These are phyloP conservation scores for Elegia similella DNA, from an alignment of 2,888 invertebrate genomes.

Conservation along the genomic window DNA sequence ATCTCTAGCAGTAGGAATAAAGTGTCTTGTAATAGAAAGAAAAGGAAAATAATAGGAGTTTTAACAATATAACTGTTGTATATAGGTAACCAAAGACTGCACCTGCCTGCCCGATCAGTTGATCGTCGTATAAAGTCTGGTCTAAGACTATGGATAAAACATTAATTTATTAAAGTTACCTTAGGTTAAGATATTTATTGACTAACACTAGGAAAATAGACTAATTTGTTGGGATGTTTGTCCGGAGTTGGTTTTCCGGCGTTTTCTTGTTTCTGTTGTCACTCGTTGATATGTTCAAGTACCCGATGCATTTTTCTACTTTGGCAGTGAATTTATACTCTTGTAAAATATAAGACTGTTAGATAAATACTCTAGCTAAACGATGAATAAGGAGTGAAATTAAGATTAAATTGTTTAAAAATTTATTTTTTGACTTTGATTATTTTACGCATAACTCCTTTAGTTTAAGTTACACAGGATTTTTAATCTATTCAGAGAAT, in stretches of 20 bases:
- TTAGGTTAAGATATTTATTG: conserved; percentile 77
- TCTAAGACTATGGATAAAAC: conserved; percentile 48
- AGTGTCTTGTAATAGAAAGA: conserved; percentile 68
- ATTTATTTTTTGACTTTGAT: conserved; percentile 33
- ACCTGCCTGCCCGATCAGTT: conserved; percentile 51
- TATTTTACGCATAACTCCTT: conserved; percentile 22
- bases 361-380: conserved; percentile 75
- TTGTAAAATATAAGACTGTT: conserved; percentile 79
- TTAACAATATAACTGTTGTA: conserved; percentile 53
- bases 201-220: conserved; percentile 62
- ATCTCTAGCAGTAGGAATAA: conserved; percentile 66
- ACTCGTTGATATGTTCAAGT: conserved; percentile 50
- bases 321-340: conserved; percentile 71
- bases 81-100: conserved; percentile 77
- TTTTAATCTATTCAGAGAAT: background rate
- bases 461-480: background rate
- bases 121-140: conserved; percentile 45
- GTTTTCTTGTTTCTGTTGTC: conserved; percentile 31
- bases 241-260: conserved; percentile 16
- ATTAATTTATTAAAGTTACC: conserved; percentile 79
- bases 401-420: conserved; percentile 62
- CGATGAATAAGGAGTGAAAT: conserved; percentile 57
- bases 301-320: conserved; percentile 69
- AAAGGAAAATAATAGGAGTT: conserved; percentile 53
- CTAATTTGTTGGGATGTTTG: conserved; percentile 40